Evolutionary conservation across 2,113 vertebrate species (phyloP).

Genomic region (Cervus canadensis): DNA sequence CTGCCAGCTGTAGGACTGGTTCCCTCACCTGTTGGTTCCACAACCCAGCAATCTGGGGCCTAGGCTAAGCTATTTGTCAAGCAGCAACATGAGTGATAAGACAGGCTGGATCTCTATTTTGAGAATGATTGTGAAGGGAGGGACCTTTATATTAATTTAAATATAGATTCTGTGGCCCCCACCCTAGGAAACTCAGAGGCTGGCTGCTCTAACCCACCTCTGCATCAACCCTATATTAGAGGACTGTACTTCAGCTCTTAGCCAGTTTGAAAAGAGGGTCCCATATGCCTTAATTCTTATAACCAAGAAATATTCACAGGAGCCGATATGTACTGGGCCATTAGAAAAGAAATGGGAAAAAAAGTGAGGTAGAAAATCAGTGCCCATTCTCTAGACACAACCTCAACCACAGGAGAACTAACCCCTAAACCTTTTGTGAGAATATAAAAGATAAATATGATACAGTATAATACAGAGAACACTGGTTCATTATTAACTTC

Average conservation of each 20-base stretch:
- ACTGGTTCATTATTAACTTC: background rate
- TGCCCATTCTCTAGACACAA: background rate
- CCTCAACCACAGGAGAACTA: background rate
- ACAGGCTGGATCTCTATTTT: slow-evolving; percentile 14
- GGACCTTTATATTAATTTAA: background rate
- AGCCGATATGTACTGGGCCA: background rate
- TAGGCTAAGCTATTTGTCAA: background rate
- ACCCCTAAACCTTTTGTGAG: background rate
- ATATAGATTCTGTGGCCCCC: background rate
- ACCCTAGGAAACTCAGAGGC: background rate
- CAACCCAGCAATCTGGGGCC: background rate
- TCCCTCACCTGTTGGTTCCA: background rate
- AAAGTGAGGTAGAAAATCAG: background rate
- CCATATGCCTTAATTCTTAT: background rate
- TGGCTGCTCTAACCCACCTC: background rate
- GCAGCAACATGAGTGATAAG: background rate
- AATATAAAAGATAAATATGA: background rate
- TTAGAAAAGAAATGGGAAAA: background rate
- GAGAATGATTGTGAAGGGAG: slow-evolving; percentile 4
- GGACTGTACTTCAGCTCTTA: background rate
- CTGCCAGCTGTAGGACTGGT: slow-evolving; percentile 17
- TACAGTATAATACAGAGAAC: background rate
- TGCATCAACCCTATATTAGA: background rate
- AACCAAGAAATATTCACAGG: background rate
- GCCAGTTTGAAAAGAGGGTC: background rate